Conservation (phyloP, 2,888 invertebrate genomes). For the Pherbina coryleti region DNA sequence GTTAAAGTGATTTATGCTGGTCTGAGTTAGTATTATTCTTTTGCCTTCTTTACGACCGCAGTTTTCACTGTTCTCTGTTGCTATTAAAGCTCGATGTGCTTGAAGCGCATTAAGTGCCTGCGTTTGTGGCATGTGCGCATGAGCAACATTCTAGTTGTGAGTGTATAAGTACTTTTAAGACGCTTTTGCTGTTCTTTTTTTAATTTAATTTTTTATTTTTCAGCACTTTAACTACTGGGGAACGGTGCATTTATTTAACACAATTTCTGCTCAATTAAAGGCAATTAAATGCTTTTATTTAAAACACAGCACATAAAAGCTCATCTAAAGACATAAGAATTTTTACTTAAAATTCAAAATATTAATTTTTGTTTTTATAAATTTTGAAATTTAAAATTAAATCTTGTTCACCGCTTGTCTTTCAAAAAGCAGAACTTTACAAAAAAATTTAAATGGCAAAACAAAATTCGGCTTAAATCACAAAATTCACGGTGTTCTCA, state of each 20-base stretch:
- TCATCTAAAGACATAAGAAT: no score
- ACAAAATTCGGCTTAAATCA: no score
- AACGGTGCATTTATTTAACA: slow-evolving; percentile 25
- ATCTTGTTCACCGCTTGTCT: no score
- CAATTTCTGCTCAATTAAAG: slow-evolving; percentile 15
- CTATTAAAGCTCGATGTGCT: neutral
- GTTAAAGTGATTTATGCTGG: neutral
- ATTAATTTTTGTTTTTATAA: no score
- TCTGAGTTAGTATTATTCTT: neutral
- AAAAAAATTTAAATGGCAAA: no score
- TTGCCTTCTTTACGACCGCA: neutral
- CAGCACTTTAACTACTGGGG: slow-evolving; percentile 6
- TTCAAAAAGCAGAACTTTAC: no score
- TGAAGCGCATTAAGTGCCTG: neutral
- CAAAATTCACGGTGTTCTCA: no score
- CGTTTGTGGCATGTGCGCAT: neutral
- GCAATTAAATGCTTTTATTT: no score
- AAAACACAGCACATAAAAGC: no score
- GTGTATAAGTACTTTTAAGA: neutral
- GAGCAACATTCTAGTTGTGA: neutral
- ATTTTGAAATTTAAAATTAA: no score
- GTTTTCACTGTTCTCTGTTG: slow-evolving; percentile 1
- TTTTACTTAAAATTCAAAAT: no score
- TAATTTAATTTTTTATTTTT: neutral
- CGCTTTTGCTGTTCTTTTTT: neutral